Conservation (phyloP, 1,140 invertebrate genomes). For the Adelges cooleyi region DNA sequence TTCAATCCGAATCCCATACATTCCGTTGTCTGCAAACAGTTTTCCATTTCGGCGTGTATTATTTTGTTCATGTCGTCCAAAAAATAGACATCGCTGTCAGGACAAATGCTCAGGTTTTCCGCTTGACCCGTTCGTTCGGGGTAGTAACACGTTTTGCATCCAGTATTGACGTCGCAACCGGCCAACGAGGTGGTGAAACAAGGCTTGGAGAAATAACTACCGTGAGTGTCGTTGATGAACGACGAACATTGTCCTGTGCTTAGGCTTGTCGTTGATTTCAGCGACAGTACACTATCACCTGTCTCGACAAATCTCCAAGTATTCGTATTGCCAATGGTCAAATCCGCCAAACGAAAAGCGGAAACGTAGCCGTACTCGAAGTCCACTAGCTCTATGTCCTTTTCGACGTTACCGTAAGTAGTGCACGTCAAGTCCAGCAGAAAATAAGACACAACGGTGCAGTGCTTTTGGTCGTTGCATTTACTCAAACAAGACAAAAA, state of each 20-base stretch:
- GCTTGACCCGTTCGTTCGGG: not conserved
- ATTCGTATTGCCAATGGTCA: not conserved
- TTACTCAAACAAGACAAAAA: not conserved
- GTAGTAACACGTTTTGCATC: not conserved
- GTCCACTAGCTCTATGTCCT: not conserved
- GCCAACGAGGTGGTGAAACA: not conserved
- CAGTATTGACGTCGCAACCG: not conserved
- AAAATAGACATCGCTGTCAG: not conserved
- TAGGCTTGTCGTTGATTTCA: not conserved
- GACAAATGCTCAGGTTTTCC: not conserved
- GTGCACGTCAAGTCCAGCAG: not conserved
- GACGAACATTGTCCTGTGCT: not conserved
- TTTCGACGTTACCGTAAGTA: not conserved
- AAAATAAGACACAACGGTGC: not conserved
- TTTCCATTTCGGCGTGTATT: not conserved
- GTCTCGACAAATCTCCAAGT: not conserved
- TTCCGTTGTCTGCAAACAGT: not conserved
- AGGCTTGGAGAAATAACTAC: not conserved
- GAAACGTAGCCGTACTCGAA: not conserved
- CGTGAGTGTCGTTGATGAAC: conserved; percentile 8
- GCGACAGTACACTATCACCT: not conserved
- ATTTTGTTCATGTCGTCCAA: not conserved
- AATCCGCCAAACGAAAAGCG: not conserved
- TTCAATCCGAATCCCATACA: not conserved
- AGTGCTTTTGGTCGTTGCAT: not conserved